These are phyloP conservation scores for Potamilus streckersoni DNA, from an alignment of 1,140 invertebrate genomes.

Conservation along the genomic window DNA sequence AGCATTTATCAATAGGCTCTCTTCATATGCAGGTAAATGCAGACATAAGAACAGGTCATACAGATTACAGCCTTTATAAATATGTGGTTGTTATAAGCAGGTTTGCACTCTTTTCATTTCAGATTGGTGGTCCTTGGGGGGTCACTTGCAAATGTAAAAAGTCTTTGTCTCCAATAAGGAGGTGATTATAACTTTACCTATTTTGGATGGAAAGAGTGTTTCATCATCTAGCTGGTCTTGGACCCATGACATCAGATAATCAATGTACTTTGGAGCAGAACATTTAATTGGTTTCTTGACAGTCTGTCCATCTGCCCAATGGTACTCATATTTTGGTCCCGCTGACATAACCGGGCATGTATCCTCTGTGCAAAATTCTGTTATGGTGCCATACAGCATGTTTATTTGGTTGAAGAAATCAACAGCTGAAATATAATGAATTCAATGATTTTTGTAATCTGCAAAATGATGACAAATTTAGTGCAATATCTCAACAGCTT, in stretches of 20 bases:
- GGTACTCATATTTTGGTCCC: constrained; percentile 99
- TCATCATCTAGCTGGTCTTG: constrained; percentile 99
- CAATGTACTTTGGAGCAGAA: constrained; percentile 99
- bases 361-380: constrained; percentile 98
- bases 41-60: too few species aligned
- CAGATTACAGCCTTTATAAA: too few species aligned
- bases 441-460: neutral
- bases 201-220: constrained; percentile 98
- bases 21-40: too few species aligned
- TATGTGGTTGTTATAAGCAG: too few species aligned
- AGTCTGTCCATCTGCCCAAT: constrained; percentile 98
- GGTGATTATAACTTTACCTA: constrained; percentile 75
- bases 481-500: too few species aligned
- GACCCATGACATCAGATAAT: constrained; percentile 99
- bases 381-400: constrained; percentile 99
- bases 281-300: constrained; percentile 99
- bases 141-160: too few species aligned
- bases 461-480: too few species aligned
- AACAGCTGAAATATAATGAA: constrained; percentile 80
- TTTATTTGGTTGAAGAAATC: constrained; percentile 99
- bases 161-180: too few species aligned
- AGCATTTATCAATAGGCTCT: too few species aligned
- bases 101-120: too few species aligned
- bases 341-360: constrained; percentile 96
- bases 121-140: too few species aligned